phyloP scores from a whole-genome alignment of 2,888 invertebrate species.

The Sminthurides aquaticus region DNA sequence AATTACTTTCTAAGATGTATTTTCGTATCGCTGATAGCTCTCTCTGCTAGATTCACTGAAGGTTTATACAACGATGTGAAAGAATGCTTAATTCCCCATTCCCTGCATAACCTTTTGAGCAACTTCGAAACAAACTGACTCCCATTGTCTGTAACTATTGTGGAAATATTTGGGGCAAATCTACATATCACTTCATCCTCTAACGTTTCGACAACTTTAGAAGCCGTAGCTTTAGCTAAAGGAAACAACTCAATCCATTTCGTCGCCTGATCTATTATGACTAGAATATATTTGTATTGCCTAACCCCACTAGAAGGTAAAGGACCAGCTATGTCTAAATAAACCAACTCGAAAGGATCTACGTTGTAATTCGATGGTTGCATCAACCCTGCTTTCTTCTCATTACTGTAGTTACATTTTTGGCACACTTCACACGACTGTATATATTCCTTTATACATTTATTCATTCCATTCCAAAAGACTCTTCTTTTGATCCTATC shows the following conservation, averaged over 20 bases:
- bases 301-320: conserved; percentile 11
- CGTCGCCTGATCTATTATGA: conserved; percentile 24
- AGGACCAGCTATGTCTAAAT: conserved; percentile 30
- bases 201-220: conserved; percentile 16
- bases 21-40: no score
- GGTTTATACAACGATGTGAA: no score
- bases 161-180: conserved; percentile 25
- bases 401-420: conserved; percentile 19
- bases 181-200: conserved; percentile 32
- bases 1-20: no score
- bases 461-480: conserved; percentile 30
- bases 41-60: no score
- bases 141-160: conserved; percentile 30
- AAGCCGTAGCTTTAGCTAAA: conserved; percentile 23
- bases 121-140: conserved; percentile 25
- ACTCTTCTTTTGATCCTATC: conserved; percentile 21
- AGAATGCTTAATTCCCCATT: conserved; percentile 23
- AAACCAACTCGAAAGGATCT: conserved; percentile 22
- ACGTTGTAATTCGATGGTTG: conserved; percentile 4
- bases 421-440: conserved; percentile 30
- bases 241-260: conserved; percentile 33
- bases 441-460: conserved; percentile 26
- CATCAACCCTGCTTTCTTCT: conserved; percentile 24
- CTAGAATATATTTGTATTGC: conserved; percentile 24
- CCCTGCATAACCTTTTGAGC: conserved; percentile 19